phyloP scores from a whole-genome alignment of 2,113 vertebrate genomes.

The Serinus canaria region DNA sequence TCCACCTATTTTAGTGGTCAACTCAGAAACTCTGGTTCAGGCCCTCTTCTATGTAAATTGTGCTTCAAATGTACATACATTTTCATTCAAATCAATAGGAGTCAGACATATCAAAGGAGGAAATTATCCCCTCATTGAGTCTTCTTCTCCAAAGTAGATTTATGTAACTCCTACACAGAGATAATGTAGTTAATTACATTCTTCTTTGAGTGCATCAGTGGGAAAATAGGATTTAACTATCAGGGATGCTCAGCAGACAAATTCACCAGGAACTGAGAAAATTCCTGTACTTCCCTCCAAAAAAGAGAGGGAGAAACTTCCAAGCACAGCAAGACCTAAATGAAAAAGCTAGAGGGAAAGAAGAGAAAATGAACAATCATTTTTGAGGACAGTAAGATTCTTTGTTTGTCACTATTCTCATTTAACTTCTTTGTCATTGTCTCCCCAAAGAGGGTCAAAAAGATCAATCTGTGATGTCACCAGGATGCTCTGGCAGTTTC shows the following conservation, averaged over 20 bases:
- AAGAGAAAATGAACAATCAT: neutral
- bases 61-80: conserved; percentile 28
- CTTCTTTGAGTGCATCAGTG: neutral
- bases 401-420: neutral
- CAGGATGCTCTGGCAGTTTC: neutral
- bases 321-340: neutral
- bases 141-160: conserved; percentile 36
- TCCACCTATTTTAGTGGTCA: neutral
- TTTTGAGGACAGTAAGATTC: neutral
- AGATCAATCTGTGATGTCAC: neutral
- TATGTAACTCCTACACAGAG: conserved; percentile 37
- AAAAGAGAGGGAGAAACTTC: neutral
- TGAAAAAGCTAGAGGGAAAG: neutral
- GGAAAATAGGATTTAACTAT: neutral
- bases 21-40: conserved; percentile 2
- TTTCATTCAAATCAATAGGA: conserved; percentile 53
- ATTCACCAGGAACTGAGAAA: neutral
- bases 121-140: conserved; percentile 57
- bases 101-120: conserved; percentile 42
- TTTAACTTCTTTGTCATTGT: neutral
- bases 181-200: conserved; percentile 39
- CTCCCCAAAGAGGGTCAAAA: neutral
- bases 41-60: neutral
- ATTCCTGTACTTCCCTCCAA: neutral
- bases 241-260: neutral